phyloP scores from a whole-genome alignment of 1,140 invertebrate species.

The Polypedilum pembai region DNA sequence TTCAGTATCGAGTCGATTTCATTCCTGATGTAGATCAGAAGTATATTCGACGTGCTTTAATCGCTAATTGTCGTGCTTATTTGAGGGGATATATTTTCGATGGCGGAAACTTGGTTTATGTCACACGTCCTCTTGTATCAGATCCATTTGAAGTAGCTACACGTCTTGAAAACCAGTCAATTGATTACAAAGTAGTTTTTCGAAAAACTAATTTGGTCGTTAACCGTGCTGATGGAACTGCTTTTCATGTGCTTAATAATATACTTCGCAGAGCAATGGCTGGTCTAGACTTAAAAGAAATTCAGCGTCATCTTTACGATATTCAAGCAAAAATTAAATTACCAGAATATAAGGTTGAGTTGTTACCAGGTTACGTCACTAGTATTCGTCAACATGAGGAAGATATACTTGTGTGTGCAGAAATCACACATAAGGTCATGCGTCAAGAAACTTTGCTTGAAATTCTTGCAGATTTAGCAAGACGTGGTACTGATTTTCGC shows the following conservation, averaged over 20 bases:
- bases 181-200: too few relatives aligned
- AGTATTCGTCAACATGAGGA: slow-evolving; percentile 72
- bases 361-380: slow-evolving; percentile 63
- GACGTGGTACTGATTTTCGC: too few relatives aligned
- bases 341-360: slow-evolving; percentile 49
- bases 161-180: too few relatives aligned
- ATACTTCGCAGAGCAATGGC: slow-evolving; percentile 62
- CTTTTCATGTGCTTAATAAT: slow-evolving; percentile 52
- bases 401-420: slow-evolving; percentile 62
- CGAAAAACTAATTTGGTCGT: neutral
- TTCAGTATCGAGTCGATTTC: neutral
- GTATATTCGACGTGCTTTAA: neutral
- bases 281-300: slow-evolving; percentile 56
- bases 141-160: neutral
- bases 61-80: neutral
- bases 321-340: slow-evolving; percentile 34
- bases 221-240: neutral
- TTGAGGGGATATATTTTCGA: neutral
- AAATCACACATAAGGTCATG: slow-evolving; percentile 64
- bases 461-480: too few relatives aligned
- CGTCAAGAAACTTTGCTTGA: too few relatives aligned
- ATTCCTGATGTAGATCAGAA: neutral
- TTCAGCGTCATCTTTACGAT: slow-evolving; percentile 76
- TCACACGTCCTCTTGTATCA: neutral
- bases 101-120: neutral